Base-by-base conservation (phyloP, 2,888 invertebrate species). In the Lepetodrilus schrolli region DNA sequence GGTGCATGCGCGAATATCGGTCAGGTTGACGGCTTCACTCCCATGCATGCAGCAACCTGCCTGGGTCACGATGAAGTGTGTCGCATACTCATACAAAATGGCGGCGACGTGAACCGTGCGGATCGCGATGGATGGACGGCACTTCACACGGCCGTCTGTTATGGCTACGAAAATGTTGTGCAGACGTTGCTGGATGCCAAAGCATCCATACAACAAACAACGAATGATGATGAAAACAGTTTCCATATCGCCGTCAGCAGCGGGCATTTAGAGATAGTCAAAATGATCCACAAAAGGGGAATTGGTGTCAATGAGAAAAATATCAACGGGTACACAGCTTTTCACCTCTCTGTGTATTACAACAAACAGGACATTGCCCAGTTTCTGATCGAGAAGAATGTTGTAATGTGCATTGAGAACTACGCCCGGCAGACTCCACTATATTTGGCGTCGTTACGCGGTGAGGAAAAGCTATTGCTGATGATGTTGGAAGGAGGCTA, bases 51-150 rank as follows among this genome's bases (percentile, higher is more conserved):
- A n/a, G 87, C 88, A n/a, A 82, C 85, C 1, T 85, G 84, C 70
- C 76, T 83, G 1, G 87, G 86, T 4, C 83, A 86, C 66, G 65
- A 74, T 17, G 72, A 80, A 4, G 81, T 85, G 2, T 86, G 84
- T 65, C 69, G 80, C 38, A 34, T 82, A 2, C 76, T 89, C 4
- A 66, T 88, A 8, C 70, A 75, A 2, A 74, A 82, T 65, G 86
- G 86, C 10, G 87, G 85, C 5, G 81, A 83, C 50, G 77, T 86
- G 4, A 81, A 87, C 69, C n/a, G 69, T 8, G 77, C 76, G 10
- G 87, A 88, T 72, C 73, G 83, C 4, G 88, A 88, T 75, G 87
- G 87, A 1, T 88, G 88, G 88, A 85, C 86, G 0, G 80, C 87
- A 1, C 77, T 88, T 38, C 89, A 89, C 72, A 84, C 87, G 7